Evolutionary conservation across 1,140 invertebrate genomes (phyloP), one percentile per base, ranked within the genome.

Genomic region (Microplitis demolitor): DNA sequence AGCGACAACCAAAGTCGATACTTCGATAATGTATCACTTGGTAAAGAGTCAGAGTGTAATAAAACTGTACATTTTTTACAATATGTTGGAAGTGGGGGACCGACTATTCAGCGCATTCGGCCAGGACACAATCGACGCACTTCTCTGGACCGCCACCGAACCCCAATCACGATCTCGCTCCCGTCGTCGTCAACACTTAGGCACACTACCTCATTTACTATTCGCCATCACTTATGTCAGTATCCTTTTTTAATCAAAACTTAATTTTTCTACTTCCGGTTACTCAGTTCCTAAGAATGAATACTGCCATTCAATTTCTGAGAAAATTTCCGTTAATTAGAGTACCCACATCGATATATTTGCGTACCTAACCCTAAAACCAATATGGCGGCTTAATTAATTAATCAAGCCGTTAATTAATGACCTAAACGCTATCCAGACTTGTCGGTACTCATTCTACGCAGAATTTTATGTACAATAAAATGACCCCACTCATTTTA

Each of bases 1-100:
- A 68, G 87, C 97, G 39, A 94, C 98, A 87, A 93, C 93, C 74
- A 94, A 95, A 79, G 92, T 99, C 68, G 98, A 99, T 84, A 98
- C 97, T 9, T 98, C 98, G 74, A 96, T 99, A 89, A 93, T 99
- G 89, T 99, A 99, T 87, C 98, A 99, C 88, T 89, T 99, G 75
- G 98, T 99, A 34, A 97, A 99, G 85, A 98, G 96, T 80, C 98
- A 99, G 84, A 98, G 97, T 67, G 96, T 99, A 62, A 99, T 99
- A 82, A 99, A 99, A 84, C 88, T 99, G 61, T 99, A 99, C 84
- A 98, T 99, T 83, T 98, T 99, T 88, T 99, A 97, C 85, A 99
- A 99, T 88, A 99, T 99, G 97, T 88, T 99, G 63, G 98, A 99
- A 90, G 97, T 98, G 53, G 96, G 95, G 16, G 98, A 99, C 88